These are phyloP conservation scores for Pteropus rufus DNA, from an alignment of 2,797 vertebrate genomes.

Conservation along the genomic window DNA sequence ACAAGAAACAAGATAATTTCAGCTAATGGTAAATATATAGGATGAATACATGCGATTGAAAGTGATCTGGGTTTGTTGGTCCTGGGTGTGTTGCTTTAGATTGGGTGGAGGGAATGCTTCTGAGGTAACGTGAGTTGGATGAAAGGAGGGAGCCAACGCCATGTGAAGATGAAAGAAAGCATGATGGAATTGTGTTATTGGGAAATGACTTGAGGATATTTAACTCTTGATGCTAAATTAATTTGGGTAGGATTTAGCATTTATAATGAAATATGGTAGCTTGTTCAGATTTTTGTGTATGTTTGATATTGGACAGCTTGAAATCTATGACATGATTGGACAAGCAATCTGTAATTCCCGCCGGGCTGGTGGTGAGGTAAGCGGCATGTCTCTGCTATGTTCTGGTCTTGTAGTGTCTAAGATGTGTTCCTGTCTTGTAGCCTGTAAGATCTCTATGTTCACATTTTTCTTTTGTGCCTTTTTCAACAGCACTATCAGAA, in stretches of 20 bases:
- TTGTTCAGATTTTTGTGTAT: constrained; percentile 47
- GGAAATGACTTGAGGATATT: neutral
- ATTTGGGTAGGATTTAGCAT: neutral
- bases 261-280: neutral
- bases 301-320: constrained; percentile 87
- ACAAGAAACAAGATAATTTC: neutral
- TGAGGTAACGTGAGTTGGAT: neutral
- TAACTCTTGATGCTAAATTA: neutral
- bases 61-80: neutral
- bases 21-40: neutral
- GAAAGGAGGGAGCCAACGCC: neutral
- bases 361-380: constrained; percentile 96
- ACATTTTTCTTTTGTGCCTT: neutral
- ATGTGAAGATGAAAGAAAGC: neutral
- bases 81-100: neutral
- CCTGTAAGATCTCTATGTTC: constrained; percentile 5
- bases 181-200: neutral
- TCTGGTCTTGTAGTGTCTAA: neutral
- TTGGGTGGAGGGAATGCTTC: neutral
- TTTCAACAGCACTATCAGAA: constrained; percentile 96
- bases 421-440: neutral
- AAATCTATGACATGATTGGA: constrained; percentile 99
- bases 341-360: constrained; percentile 97
- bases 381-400: neutral
- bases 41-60: neutral